A percentile compares a stretch with the other conserved stretches of the same genome.
phyloP scores from a whole-genome alignment of 2,888 invertebrate genomes.

The Polydrusus cervinus region DNA sequence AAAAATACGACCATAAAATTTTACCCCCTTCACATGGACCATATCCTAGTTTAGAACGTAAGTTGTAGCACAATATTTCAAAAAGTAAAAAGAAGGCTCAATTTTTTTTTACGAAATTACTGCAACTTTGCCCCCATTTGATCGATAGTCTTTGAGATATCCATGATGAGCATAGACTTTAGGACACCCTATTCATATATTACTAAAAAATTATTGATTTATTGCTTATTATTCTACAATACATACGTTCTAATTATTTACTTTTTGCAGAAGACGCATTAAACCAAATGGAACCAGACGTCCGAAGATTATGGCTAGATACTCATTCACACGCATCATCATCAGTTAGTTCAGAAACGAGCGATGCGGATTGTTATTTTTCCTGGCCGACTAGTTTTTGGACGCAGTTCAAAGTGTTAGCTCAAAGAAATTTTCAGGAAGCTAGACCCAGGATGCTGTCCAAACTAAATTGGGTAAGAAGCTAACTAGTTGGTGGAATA shows the following conservation, averaged over 20 bases:
- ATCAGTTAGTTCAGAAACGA: constrained; percentile 77
- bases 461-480: constrained; percentile 80
- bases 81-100: no score
- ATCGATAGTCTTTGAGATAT: no score
- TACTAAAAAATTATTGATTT: no score
- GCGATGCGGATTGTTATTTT: constrained; percentile 77
- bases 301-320: constrained; percentile 80
- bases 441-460: constrained; percentile 84
- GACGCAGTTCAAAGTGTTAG: constrained; percentile 85
- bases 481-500: no score
- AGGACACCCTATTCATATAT: no score
- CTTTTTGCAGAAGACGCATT: constrained; percentile 70
- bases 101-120: no score
- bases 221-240: no score
- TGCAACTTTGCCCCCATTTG: no score
- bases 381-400: constrained; percentile 84
- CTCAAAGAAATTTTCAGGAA: constrained; percentile 84
- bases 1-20: constrained; percentile 66
- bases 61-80: constrained; percentile 60
- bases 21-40: constrained; percentile 64
- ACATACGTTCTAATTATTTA: background rate
- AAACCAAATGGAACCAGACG: constrained; percentile 75
- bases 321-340: constrained; percentile 81
- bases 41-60: constrained; percentile 69
- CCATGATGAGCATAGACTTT: no score